Percentiles rank a stretch among this genome's conserved stretches.
Evolutionary conservation across 2,888 invertebrate genomes (phyloP).

Genomic region (Ellobium chinense): DNA sequence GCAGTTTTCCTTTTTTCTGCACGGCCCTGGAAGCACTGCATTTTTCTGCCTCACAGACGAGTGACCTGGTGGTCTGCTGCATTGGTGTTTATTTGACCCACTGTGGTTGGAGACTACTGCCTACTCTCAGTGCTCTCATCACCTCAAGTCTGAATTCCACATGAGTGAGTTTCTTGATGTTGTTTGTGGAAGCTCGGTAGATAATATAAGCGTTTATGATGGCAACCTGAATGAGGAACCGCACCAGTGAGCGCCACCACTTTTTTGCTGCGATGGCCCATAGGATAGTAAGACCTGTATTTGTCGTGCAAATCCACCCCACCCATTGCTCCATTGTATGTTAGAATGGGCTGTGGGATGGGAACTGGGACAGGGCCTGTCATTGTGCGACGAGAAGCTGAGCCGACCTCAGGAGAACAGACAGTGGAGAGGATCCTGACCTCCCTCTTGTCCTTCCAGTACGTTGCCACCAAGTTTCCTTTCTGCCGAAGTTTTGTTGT

Average conservation of each 20-base stretch:
- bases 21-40: slow-evolving; percentile 2
- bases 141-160: too few species aligned
- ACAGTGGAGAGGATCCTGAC: slow-evolving; percentile 3
- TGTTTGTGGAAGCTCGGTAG: too few species aligned
- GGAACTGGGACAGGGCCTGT: not conserved
- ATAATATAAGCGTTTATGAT: slow-evolving; percentile 26
- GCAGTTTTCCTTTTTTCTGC: not conserved
- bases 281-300: slow-evolving; percentile 33
- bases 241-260: slow-evolving; percentile 46
- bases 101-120: not conserved
- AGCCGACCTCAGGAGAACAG: not conserved
- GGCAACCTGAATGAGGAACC: slow-evolving; percentile 36
- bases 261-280: slow-evolving; percentile 28
- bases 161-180: too few species aligned
- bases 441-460: slow-evolving; percentile 29
- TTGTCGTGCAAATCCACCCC: slow-evolving; percentile 41
- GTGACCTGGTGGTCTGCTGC: slow-evolving; percentile 10
- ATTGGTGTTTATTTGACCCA: not conserved
- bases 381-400: not conserved
- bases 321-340: slow-evolving; percentile 45
- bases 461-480: slow-evolving; percentile 21
- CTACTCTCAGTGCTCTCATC: not conserved
- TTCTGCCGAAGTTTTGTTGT: not conserved
- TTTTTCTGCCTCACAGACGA: slow-evolving; percentile 10
- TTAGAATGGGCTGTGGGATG: not conserved